Evolutionary conservation across 2,113 vertebrate species (phyloP), one percentile per base, ranked within the genome.

Genomic region (Myiopsitta monachus): DNA sequence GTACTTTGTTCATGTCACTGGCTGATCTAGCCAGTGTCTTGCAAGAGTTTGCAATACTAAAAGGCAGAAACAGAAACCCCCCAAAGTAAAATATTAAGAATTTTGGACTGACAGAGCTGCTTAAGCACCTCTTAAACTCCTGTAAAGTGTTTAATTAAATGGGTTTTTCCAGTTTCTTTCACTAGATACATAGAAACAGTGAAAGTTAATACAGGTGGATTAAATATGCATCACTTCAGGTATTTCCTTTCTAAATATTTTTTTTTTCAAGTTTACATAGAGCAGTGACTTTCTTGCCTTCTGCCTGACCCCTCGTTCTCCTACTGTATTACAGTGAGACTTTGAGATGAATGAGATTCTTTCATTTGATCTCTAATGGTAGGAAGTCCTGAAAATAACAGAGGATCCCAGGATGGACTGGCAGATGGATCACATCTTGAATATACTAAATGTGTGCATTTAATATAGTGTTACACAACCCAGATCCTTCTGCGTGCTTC

Each of bases 391-490:
- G 44, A 68, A 64, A 9, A 39, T 73, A 73, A 18, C 30, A 3
- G n/a, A 39, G 31, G 39, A 70, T 88, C 3, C 2, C 39, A 39
- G 81, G 51, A 21, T 43, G 44, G 51, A 10, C 52, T 79, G 73
- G 61, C 47, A 16, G 44, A 38, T 52, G 30, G 33, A 44, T 88
- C 21, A 5, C 36, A 17, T 62, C 63, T 49, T 43, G 24, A 39
- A 6, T 57, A 5, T 26, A 2, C 36, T 61, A n/a, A 16, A 18
- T 13, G 14, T 14, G 57, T 82, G 44, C 52, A 15, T 46, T 87
- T 7, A 1, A 39, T 61, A 12, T 5, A 46, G 27, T 31, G 7
- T 47, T 46, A 36, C 13, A 6, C 5, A 2, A 2, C 27, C 51
- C 39, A 23, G 3, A n/a, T 28, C 44, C 36, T 76, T 49, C 46